phyloP scores from a whole-genome alignment of 2,888 invertebrate species.

The Oscheius onirici region DNA sequence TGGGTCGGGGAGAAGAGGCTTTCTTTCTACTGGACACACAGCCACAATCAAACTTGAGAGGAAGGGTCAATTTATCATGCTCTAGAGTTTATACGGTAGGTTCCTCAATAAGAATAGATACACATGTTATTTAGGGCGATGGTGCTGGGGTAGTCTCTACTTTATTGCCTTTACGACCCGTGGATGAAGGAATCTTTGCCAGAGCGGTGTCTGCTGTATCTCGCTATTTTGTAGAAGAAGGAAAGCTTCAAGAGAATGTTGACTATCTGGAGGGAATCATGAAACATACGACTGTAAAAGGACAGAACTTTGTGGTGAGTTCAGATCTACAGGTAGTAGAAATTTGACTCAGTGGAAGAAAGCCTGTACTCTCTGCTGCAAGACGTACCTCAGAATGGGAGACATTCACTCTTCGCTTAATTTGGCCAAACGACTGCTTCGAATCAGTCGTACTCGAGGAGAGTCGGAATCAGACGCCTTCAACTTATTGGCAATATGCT shows the following conservation, averaged over 20 bases:
- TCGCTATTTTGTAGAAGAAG: not conserved
- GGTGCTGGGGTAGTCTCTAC: not conserved
- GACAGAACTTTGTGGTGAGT: conserved; percentile 12
- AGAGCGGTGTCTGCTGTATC: conserved; percentile 3
- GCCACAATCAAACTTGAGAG: not conserved
- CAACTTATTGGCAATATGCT: conserved; percentile 40
- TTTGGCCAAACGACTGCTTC: conserved; percentile 16
- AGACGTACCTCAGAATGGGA: conserved; percentile 12
- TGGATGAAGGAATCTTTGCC: not conserved
- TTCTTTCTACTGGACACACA: conserved; percentile 4
- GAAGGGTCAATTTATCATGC: conserved; percentile 10
- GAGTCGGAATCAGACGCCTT: conserved; percentile 35
- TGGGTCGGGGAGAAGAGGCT: conserved; percentile 23
- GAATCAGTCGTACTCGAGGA: not conserved
- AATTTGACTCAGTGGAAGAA: conserved; percentile 27
- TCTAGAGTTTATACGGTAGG: conserved; percentile 12
- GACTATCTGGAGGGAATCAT: conserved; percentile 9
- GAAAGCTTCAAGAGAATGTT: conserved; percentile 5
- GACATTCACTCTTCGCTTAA: not conserved
- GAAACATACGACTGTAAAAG: not conserved
- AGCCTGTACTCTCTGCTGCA: conserved; percentile 6
- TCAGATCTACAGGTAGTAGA: too few relatives aligned
- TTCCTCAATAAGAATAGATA: not conserved
- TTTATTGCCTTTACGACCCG: conserved; percentile 5
- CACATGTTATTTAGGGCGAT: conserved; percentile 33